phyloP scores from a whole-genome alignment of 2,888 invertebrate genomes.

The Drosophila yooni region DNA sequence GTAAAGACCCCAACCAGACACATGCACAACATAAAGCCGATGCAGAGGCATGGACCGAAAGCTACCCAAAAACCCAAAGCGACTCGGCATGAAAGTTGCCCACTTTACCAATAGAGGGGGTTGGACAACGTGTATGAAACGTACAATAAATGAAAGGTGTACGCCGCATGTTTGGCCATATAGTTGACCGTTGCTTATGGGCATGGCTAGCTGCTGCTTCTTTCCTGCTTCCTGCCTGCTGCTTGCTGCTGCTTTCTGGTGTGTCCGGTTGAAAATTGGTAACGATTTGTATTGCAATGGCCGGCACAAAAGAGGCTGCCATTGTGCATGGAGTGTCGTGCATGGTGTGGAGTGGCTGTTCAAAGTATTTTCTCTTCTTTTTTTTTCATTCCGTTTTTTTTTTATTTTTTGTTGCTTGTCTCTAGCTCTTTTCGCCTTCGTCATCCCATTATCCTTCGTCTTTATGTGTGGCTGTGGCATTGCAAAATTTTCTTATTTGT shows the following conservation, averaged over 20 bases:
- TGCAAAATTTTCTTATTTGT: conserved; percentile 75
- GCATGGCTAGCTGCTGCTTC: conserved; percentile 33
- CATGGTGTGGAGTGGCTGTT: conserved; percentile 43
- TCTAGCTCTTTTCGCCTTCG: conserved; percentile 24
- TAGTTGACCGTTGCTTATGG: conserved; percentile 79
- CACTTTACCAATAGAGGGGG: conserved; percentile 30
- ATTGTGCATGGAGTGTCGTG: conserved; percentile 37
- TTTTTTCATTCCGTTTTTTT: no score
- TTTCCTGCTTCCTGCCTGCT: conserved; percentile 26
- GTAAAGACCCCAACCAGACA: conserved; percentile 77
- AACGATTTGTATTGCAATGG: conserved; percentile 76
- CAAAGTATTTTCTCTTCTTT: conserved; percentile 58
- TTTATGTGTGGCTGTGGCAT: conserved; percentile 22
- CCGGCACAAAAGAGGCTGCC: conserved; percentile 65
- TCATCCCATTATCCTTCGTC: conserved; percentile 15
- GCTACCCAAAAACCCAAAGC: conserved; percentile 27
- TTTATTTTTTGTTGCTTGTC: background rate
- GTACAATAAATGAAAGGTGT: conserved; percentile 79
- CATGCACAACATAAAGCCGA: conserved; percentile 76
- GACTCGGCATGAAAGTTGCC: conserved; percentile 34
- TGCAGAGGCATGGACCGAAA: conserved; percentile 41
- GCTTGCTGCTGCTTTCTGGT: conserved; percentile 33
- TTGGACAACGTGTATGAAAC: conserved; percentile 27
- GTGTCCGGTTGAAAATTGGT: conserved; percentile 78
- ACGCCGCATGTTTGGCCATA: conserved; percentile 73